A percentile compares a stretch with the other conserved stretches of the same genome.
Conservation (phyloP, 2,113 vertebrate genomes). For the Mesocricetus auratus region DNA sequence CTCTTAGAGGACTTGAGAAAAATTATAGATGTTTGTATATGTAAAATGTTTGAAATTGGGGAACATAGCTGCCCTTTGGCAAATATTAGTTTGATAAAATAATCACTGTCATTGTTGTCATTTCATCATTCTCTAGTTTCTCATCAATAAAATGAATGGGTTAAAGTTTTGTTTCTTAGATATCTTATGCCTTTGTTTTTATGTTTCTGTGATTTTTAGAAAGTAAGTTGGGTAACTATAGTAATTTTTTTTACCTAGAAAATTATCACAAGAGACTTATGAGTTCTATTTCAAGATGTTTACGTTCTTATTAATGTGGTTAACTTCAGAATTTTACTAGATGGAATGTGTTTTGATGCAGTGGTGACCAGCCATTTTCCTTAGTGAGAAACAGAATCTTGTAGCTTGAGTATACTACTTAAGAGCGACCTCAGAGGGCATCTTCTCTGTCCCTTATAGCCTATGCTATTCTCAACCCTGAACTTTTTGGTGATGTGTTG, state of each 20-base stretch:
- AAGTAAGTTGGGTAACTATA: not conserved
- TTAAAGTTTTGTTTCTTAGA: constrained; percentile 6
- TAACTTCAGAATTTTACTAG: constrained; percentile 9
- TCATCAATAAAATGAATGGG: not conserved
- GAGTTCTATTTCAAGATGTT: not conserved
- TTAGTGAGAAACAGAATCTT: not conserved
- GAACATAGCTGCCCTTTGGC: not conserved
- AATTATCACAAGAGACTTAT: not conserved
- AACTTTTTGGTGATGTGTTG: not conserved
- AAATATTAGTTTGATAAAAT: constrained; percentile 37
- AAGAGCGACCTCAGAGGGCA: not conserved
- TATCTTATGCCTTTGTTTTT: not conserved
- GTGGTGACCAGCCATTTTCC: not conserved
- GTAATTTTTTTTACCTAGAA: not conserved
- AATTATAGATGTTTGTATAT: not conserved
- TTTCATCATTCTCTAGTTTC: not conserved
- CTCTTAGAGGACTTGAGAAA: not conserved
- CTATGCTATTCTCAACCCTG: not conserved
- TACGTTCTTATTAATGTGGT: not conserved
- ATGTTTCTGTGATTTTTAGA: not conserved
- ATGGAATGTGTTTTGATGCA: not conserved
- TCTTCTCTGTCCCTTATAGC: not conserved
- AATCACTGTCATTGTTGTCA: not conserved
- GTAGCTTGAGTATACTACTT: not conserved
- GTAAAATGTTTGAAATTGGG: not conserved